Conservation (phyloP, 1,140 invertebrate genomes). For the Holcopasites calliopsidis region DNA sequence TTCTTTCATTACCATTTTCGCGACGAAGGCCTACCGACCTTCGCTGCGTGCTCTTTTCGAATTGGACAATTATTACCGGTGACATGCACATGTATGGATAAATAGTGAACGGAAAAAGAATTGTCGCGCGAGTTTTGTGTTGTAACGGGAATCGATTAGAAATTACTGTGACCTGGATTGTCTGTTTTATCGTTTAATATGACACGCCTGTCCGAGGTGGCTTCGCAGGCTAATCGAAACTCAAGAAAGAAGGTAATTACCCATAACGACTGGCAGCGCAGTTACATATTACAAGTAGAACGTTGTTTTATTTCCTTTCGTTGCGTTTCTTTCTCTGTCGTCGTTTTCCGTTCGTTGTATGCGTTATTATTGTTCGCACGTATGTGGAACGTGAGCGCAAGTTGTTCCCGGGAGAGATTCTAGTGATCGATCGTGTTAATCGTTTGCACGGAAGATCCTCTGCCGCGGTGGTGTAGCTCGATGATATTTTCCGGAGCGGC, state of each 20-base stretch:
- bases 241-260: slow-evolving; percentile 75
- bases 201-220: slow-evolving; percentile 30
- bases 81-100: too few species aligned
- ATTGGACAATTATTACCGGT: too few species aligned
- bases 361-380: slow-evolving; percentile 46
- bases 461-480: background rate
- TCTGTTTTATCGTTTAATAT: background rate
- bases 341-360: slow-evolving; percentile 37
- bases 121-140: background rate
- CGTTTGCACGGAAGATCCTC: background rate
- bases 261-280: slow-evolving; percentile 61
- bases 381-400: slow-evolving; percentile 41
- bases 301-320: slow-evolving; percentile 46
- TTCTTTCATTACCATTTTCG: too few species aligned
- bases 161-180: slow-evolving; percentile 33
- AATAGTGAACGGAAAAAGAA: slow-evolving; percentile 2
- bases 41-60: too few species aligned
- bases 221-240: slow-evolving; percentile 60
- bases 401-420: background rate
- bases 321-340: slow-evolving; percentile 55
- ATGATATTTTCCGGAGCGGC: background rate
- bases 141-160: background rate
- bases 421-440: background rate
- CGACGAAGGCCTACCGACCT: too few species aligned
- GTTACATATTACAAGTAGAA: slow-evolving; percentile 65